Conservation (phyloP, 2,888 invertebrate genomes). For the Pristionchus exspectatus region DNA sequence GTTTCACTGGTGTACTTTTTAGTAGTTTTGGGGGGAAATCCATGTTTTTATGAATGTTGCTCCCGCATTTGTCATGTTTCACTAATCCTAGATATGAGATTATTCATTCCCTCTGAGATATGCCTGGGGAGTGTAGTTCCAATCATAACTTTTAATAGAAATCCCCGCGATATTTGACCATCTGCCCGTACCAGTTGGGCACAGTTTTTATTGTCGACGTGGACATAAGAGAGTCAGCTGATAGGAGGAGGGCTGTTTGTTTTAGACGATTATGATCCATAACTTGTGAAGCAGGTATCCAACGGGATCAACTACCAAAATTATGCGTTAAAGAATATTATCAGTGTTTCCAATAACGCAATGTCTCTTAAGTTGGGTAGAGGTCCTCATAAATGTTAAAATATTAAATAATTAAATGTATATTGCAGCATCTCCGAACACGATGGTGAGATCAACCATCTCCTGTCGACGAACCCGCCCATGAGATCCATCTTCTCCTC, state of each 20-base stretch:
- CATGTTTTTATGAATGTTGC: background rate
- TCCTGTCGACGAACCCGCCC: conserved; percentile 84
- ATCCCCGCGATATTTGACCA: background rate
- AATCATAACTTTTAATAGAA: background rate
- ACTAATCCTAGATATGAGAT: background rate
- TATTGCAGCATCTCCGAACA: conserved; percentile 68
- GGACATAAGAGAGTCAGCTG: background rate
- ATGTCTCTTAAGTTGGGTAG: background rate
- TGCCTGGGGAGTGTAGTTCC: too few species aligned
- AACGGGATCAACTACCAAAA: background rate
- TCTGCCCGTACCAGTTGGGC: background rate
- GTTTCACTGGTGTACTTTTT: background rate
- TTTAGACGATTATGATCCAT: background rate
- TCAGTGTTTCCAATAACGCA: background rate
- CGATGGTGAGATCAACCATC: conserved; percentile 82
- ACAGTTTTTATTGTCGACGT: background rate
- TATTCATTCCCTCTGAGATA: background rate
- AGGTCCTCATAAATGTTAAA: background rate
- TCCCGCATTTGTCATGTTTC: background rate
- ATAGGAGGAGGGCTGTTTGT: background rate
- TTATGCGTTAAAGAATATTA: background rate
- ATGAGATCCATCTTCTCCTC: conserved; percentile 84
- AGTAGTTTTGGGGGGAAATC: background rate
- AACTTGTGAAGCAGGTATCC: background rate
- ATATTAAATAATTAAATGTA: background rate